Evolutionary conservation across 1,140 invertebrate species (phyloP).

Genomic region (Heliconius hewitsoni): DNA sequence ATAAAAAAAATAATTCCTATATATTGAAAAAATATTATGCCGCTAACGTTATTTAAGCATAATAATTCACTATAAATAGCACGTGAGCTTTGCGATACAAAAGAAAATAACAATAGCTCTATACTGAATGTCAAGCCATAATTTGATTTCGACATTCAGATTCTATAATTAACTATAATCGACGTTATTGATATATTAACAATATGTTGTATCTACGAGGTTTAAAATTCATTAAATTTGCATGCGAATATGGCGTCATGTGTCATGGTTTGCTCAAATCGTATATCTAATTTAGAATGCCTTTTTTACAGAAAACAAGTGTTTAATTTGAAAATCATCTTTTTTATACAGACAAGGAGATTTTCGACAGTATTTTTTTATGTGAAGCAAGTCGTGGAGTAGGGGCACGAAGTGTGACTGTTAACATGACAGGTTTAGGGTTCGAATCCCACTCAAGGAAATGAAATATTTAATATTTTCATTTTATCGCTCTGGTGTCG

Average conservation of each 20-base stretch:
- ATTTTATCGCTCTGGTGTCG: no score
- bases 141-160: background rate
- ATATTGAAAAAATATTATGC: background rate
- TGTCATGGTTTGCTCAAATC: background rate
- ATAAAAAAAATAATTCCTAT: background rate
- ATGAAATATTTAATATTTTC: background rate
- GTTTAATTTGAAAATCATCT: background rate
- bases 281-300: background rate
- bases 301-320: background rate
- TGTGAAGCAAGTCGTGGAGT: no score
- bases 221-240: background rate
- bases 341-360: no score
- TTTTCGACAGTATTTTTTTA: no score
- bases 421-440: no score
- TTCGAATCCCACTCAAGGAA: background rate
- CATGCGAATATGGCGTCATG: background rate
- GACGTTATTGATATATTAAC: background rate
- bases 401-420: no score
- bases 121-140: background rate
- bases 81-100: slow-evolving; percentile 2
- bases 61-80: background rate
- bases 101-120: background rate
- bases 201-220: background rate
- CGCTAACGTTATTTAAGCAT: no score
- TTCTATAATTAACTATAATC: slow-evolving; percentile 5